These are phyloP conservation scores for Gymnocephalus cernua DNA, from an alignment of 2,113 vertebrate genomes.

Conservation along the genomic window DNA sequence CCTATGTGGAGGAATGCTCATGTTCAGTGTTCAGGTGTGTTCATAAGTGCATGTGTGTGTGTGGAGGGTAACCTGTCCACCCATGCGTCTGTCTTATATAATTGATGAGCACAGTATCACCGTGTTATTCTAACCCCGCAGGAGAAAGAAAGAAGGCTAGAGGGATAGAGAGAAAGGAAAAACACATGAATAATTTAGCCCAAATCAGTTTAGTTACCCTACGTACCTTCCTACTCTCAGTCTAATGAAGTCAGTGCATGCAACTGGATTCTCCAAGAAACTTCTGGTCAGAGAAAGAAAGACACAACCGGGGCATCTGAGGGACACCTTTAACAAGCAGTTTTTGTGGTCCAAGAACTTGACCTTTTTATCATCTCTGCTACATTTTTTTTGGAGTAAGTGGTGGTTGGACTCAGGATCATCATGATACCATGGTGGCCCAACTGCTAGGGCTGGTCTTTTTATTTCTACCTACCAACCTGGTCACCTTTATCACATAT, in stretches of 20 bases:
- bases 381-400: slow-evolving; percentile 19
- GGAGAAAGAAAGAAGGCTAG: slow-evolving; percentile 54
- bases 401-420: slow-evolving; percentile 56
- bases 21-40: slow-evolving; percentile 24
- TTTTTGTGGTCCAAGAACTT: not conserved
- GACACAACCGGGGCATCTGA: not conserved
- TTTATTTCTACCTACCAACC: slow-evolving; percentile 54
- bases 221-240: slow-evolving; percentile 67
- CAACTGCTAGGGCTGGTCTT: slow-evolving; percentile 66
- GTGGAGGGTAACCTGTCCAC: slow-evolving; percentile 53
- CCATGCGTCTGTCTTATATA: slow-evolving; percentile 60
- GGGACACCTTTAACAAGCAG: not conserved
- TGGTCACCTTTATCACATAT: slow-evolving; percentile 16
- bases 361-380: not conserved
- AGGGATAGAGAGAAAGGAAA: slow-evolving; percentile 65
- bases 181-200: slow-evolving; percentile 67
- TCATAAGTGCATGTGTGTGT: slow-evolving; percentile 20
- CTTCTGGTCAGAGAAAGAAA: not conserved
- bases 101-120: slow-evolving; percentile 73
- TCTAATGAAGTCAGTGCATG: slow-evolving; percentile 56
- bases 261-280: slow-evolving; percentile 40
- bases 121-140: slow-evolving; percentile 72
- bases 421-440: slow-evolving; percentile 82
- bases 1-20: slow-evolving; percentile 17
- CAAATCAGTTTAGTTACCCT: slow-evolving; percentile 75